These are phyloP conservation scores for Trichonephila clavata DNA, from an alignment of 1,140 invertebrate genomes.

Conservation along the genomic window DNA sequence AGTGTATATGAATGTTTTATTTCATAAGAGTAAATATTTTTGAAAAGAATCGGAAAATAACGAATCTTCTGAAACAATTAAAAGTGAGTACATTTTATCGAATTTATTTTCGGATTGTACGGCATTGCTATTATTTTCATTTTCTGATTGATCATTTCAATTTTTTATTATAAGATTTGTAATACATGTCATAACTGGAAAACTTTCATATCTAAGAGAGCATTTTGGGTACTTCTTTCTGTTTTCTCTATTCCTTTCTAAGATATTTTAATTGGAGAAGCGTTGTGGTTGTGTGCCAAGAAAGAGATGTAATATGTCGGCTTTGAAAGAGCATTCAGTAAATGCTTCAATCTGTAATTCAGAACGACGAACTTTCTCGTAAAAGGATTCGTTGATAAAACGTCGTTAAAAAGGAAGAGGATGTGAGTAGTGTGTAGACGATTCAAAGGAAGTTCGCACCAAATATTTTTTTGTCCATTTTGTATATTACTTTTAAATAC, in stretches of 20 bases:
- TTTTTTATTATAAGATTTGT: too few species aligned
- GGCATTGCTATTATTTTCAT: too few species aligned
- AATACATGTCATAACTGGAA: too few species aligned
- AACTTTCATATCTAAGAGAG: not conserved
- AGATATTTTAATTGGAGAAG: not conserved
- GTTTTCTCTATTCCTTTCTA: not conserved
- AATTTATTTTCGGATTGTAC: too few species aligned
- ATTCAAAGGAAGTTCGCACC: constrained; percentile 1
- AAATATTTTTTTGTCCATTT: not conserved
- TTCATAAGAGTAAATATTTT: too few species aligned
- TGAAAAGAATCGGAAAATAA: too few species aligned
- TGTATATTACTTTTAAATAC: not conserved
- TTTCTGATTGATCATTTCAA: too few species aligned
- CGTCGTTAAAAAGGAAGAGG: constrained; percentile 30
- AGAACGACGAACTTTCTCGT: constrained; percentile 26
- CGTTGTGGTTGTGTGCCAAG: not conserved
- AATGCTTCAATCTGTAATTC: not conserved
- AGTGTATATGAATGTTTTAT: too few species aligned
- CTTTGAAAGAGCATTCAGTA: not conserved
- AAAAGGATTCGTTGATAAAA: constrained; percentile 24
- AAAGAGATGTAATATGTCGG: not conserved
- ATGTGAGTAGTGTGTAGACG: not conserved
- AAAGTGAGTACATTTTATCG: too few species aligned
- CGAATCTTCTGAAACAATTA: too few species aligned
- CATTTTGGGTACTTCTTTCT: not conserved